A percentile compares a stretch with the other conserved stretches of the same genome.
Conservation (phyloP, 2,888 invertebrate species). For the Euphydryas editha region DNA sequence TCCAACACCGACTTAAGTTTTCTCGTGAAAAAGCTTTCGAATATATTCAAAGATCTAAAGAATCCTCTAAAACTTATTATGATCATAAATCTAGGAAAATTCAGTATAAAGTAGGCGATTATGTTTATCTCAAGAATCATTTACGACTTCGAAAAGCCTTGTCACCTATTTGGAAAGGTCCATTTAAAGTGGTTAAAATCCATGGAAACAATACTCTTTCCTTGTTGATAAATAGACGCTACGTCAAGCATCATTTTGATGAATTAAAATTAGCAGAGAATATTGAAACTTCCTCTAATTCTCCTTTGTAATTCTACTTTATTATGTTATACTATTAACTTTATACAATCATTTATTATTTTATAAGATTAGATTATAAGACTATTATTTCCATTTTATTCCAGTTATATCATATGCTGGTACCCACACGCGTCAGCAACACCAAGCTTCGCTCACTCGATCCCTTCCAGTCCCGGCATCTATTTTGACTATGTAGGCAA, state of each 20-base stretch:
- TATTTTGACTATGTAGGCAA: slow-evolving; percentile 43
- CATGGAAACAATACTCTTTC: background rate
- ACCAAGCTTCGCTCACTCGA: slow-evolving; percentile 15
- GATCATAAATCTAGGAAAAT: background rate
- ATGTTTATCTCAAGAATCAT: slow-evolving; percentile 24
- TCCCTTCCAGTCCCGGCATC: slow-evolving; percentile 37
- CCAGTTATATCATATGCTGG: background rate
- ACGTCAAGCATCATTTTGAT: background rate
- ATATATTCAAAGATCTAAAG: background rate
- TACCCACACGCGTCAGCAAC: background rate
- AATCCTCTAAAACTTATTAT: slow-evolving; percentile 10
- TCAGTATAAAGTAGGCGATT: slow-evolving; percentile 24
- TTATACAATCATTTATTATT: background rate
- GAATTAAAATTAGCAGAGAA: background rate
- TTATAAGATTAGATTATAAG: background rate
- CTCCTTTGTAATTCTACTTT: background rate
- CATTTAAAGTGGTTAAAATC: slow-evolving; percentile 30
- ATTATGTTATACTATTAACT: background rate
- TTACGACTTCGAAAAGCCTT: slow-evolving; percentile 29
- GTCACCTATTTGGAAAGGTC: slow-evolving; percentile 39
- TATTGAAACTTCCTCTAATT: slow-evolving; percentile 3
- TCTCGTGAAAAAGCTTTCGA: slow-evolving; percentile 19
- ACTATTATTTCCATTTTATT: background rate
- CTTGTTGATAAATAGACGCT: background rate
- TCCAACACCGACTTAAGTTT: slow-evolving; percentile 12